A percentile compares a stretch with the other conserved stretches of the same genome.
Conservation (phyloP, 2,888 invertebrate species). For the Latrodectus elegans region DNA sequence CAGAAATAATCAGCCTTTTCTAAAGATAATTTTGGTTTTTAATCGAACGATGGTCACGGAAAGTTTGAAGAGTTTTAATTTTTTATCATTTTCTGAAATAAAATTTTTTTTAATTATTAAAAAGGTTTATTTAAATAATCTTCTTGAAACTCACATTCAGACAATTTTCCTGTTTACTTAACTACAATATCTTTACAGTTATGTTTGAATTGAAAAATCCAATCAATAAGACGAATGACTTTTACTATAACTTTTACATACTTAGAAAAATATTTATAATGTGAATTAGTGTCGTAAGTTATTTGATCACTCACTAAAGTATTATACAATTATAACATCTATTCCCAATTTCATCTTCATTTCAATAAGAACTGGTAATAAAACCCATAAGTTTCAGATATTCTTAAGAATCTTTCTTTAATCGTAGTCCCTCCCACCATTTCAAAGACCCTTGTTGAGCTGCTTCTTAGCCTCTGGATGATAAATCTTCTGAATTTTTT, state of each 20-base stretch:
- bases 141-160: not conserved
- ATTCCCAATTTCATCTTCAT: constrained; percentile 3
- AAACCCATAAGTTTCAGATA: not conserved
- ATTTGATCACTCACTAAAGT: not conserved
- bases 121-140: too few relatives aligned
- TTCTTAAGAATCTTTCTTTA: not conserved
- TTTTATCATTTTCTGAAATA: not conserved
- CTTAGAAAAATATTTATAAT: not conserved
- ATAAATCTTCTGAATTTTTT: too few relatives aligned
- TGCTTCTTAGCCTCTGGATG: not conserved
- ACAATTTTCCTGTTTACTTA: not conserved
- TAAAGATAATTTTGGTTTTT: too few relatives aligned
- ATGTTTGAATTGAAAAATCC: not conserved
- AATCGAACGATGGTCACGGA: too few relatives aligned
- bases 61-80: not conserved
- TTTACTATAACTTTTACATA: too few relatives aligned
- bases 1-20: not conserved
- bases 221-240: not conserved
- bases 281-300: not conserved
- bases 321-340: not conserved
- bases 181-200: not conserved
- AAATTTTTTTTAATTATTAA: not conserved
- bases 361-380: not conserved
- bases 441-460: not conserved
- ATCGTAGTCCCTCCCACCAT: not conserved